Conservation (phyloP, 2,888 invertebrate genomes). For the Aspidiotus destructor region DNA sequence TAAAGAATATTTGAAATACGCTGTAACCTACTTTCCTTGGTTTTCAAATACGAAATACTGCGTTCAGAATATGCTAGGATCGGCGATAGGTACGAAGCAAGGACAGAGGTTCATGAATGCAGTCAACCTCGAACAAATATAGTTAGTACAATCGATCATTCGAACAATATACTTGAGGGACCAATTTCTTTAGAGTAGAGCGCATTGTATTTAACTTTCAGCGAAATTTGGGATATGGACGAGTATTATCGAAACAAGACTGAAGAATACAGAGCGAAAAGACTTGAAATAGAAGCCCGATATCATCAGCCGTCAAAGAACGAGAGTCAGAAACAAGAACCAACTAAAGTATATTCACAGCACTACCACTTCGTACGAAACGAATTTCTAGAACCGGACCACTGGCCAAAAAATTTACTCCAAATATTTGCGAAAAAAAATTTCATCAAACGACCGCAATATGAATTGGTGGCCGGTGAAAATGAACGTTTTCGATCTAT, state of each 20-base stretch:
- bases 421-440: conserved; percentile 60
- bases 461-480: conserved; percentile 60
- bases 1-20: conserved; percentile 61
- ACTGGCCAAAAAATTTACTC: conserved; percentile 72
- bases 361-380: conserved; percentile 56
- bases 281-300: conserved; percentile 58
- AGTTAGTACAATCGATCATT: conserved; percentile 54
- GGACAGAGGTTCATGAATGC: conserved; percentile 74
- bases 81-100: conserved; percentile 72
- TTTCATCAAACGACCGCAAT: conserved; percentile 51
- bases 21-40: conserved; percentile 82
- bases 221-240: conserved; percentile 69
- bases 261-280: conserved; percentile 55
- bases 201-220: conserved; percentile 42
- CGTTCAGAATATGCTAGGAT: conserved; percentile 85
- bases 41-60: conserved; percentile 92
- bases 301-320: neutral
- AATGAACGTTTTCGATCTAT: conserved; percentile 75
- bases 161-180: too few species aligned
- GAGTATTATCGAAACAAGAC: conserved; percentile 65
- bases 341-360: conserved; percentile 34
- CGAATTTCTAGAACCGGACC: conserved; percentile 53
- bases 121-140: conserved; percentile 80
- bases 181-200: too few species aligned
- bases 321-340: conserved; percentile 33